Percentiles rank a stretch among this genome's conserved stretches.
Conservation (phyloP, 2,888 invertebrate species). For the Cephalotes varians region DNA sequence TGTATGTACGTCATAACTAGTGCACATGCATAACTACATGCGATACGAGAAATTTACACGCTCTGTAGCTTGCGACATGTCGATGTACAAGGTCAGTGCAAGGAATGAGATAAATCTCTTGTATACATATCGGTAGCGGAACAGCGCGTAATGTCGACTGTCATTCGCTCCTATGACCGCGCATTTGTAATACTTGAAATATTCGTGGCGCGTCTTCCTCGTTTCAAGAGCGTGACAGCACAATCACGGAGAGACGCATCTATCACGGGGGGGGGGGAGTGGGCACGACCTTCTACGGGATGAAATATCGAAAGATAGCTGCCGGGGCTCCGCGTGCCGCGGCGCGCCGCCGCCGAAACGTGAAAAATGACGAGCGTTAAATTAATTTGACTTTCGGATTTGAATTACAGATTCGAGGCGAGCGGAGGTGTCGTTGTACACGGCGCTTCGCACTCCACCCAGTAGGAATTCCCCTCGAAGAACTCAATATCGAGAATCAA, state of each 20-base stretch:
- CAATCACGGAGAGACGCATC: constrained; percentile 61
- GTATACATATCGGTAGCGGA: constrained; percentile 20
- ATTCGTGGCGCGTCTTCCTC: constrained; percentile 29
- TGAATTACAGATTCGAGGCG: constrained; percentile 78
- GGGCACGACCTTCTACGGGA: constrained; percentile 41
- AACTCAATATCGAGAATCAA: constrained; percentile 50
- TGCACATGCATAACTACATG: no score
- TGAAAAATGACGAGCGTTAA: constrained; percentile 82
- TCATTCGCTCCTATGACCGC: constrained; percentile 25
- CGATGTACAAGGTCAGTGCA: constrained; percentile 6
- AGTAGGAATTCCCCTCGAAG: constrained; percentile 63
- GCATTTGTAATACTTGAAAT: constrained; percentile 52
- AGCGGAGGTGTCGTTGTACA: constrained; percentile 72
- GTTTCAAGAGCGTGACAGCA: constrained; percentile 50
- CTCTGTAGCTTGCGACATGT: neutral
- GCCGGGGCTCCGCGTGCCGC: constrained; percentile 61
- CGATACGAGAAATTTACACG: constrained; percentile 5
- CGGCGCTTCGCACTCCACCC: constrained; percentile 67
- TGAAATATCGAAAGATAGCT: constrained; percentile 75
- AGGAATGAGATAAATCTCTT: constrained; percentile 13
- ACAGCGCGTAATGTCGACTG: constrained; percentile 6
- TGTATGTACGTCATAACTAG: constrained; percentile 1
- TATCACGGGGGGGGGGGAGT: constrained; percentile 54
- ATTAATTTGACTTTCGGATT: constrained; percentile 80
- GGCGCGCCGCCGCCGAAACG: constrained; percentile 69